Evolutionary conservation across 2,888 invertebrate genomes (phyloP).

Genomic region (Erannis defoliaria): DNA sequence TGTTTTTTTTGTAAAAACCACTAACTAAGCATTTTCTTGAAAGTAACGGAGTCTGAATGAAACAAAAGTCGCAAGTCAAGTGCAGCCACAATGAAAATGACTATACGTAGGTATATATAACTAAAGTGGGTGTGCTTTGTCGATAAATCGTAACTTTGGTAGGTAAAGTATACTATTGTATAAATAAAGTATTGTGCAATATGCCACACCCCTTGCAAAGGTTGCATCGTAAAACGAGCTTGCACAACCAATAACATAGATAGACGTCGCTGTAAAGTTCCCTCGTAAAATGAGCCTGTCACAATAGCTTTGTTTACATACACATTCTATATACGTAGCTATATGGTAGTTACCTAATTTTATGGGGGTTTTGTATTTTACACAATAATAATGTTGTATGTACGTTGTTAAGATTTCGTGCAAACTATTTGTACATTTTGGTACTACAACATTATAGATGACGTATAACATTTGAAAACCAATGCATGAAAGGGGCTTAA

Average conservation of each 20-base stretch:
- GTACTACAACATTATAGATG: too few species aligned
- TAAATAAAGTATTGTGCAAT: too few species aligned
- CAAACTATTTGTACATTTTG: too few species aligned
- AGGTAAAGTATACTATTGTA: constrained; percentile 7
- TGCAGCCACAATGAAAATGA: neutral
- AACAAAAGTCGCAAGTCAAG: neutral
- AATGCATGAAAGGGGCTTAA: too few species aligned
- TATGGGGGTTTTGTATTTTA: neutral
- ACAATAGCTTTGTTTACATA: constrained; percentile 16
- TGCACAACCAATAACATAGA: constrained; percentile 33
- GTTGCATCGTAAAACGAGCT: constrained; percentile 25
- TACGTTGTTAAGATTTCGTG: too few species aligned
- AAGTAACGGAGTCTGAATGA: neutral
- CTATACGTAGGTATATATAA: neutral
- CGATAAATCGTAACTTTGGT: neutral
- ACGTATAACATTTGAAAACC: too few species aligned
- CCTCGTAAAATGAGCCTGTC: constrained; percentile 7
- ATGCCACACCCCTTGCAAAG: constrained; percentile 31
- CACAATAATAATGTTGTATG: neutral
- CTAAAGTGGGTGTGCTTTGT: neutral
- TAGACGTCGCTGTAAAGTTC: neutral
- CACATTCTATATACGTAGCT: neutral
- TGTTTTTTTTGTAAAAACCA: neutral
- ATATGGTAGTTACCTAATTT: neutral
- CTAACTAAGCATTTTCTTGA: neutral